phyloP scores from a whole-genome alignment of 2,888 invertebrate species.

The Caenorhabditis imperialis region DNA sequence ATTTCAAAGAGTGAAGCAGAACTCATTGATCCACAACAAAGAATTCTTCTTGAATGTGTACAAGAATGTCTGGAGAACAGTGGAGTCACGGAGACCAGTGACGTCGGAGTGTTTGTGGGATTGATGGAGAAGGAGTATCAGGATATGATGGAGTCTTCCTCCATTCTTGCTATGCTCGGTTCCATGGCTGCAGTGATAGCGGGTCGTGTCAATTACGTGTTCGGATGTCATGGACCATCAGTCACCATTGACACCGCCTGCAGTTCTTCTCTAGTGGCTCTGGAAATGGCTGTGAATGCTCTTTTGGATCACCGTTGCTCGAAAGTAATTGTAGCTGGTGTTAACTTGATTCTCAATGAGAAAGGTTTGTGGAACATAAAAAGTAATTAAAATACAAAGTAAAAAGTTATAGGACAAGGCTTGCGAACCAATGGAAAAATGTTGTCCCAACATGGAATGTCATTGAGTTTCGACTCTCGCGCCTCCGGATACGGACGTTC shows the following conservation, averaged over 20 bases:
- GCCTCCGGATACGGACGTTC: conserved; percentile 79
- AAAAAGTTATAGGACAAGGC: conserved; percentile 54
- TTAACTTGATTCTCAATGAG: conserved; percentile 82
- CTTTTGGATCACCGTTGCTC: conserved; percentile 90
- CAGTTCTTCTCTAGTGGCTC: conserved; percentile 92
- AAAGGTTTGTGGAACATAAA: conserved; percentile 43
- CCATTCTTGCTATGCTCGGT: conserved; percentile 68
- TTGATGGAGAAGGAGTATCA: conserved; percentile 75
- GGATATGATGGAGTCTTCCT: conserved; percentile 63
- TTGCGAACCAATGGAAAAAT: conserved; percentile 74
- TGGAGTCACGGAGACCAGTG: conserved; percentile 48
- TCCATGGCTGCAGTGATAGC: conserved; percentile 66
- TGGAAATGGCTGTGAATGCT: conserved; percentile 84
- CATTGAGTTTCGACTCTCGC: conserved; percentile 76
- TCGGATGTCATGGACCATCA: conserved; percentile 83
- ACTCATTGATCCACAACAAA: conserved; percentile 76
- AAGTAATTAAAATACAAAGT: too few species aligned
- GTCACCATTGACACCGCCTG: conserved; percentile 96
- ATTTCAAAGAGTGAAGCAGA: conserved; percentile 73
- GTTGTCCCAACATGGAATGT: conserved; percentile 77
- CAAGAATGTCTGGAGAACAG: conserved; percentile 74
- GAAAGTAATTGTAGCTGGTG: conserved; percentile 88
- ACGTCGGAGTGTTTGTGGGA: conserved; percentile 72
- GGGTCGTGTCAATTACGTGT: conserved; percentile 71
- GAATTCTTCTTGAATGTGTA: conserved; percentile 72